Percentiles rank a stretch among this genome's conserved stretches.
Evolutionary conservation across 2,113 vertebrate genomes (phyloP).

Genomic region (Lamprologus sp.): DNA sequence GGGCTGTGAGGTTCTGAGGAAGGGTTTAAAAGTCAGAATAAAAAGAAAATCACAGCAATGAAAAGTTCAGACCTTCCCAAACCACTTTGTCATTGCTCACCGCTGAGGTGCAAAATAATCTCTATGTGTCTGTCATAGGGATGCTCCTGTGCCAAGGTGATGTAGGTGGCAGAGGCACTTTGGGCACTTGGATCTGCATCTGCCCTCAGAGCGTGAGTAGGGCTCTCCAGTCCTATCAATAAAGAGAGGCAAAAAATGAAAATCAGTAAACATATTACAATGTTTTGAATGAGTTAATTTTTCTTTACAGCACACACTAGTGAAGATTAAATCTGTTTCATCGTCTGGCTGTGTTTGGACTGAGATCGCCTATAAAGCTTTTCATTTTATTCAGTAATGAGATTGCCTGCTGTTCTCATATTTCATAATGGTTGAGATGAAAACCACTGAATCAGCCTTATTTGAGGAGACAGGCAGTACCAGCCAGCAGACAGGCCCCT

Average conservation of each 20-base stretch:
- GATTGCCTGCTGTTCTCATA: background rate
- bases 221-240: conserved; percentile 85
- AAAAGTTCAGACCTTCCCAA: background rate
- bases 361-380: background rate
- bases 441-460: background rate
- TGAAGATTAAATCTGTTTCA: background rate
- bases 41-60: background rate
- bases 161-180: conserved; percentile 85
- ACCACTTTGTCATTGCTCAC: conserved; percentile 63
- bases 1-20: conserved; percentile 85
- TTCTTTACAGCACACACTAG: background rate
- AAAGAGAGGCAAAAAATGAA: background rate
- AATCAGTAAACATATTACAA: background rate
- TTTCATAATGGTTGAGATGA: background rate
- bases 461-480: conserved; percentile 51
- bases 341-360: background rate
- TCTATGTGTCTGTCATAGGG: conserved; percentile 83
- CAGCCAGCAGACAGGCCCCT: conserved; percentile 91
- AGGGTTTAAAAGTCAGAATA: background rate
- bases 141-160: conserved; percentile 90
- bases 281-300: background rate
- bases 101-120: conserved; percentile 90
- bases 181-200: conserved; percentile 88
- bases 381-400: background rate
- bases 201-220: conserved; percentile 85